Percentiles rank a stretch among this genome's conserved stretches.
Evolutionary conservation across 2,797 vertebrate species (phyloP).

Genomic region (Malurus splendens): DNA sequence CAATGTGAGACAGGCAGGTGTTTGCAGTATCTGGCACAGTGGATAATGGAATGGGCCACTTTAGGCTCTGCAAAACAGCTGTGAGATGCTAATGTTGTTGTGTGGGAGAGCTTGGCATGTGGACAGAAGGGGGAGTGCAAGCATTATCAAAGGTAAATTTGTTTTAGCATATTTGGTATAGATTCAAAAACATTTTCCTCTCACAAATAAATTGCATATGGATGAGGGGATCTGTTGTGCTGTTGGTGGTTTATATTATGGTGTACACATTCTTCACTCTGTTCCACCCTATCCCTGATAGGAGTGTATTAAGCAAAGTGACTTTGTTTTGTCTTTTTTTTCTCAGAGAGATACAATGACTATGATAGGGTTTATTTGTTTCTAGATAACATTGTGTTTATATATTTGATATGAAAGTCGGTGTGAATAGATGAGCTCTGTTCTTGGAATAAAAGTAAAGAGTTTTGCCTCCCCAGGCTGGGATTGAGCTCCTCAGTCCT

Average conservation of each 20-base stretch:
- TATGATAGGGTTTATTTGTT: not conserved
- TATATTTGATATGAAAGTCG: not conserved
- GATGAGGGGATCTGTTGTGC: not conserved
- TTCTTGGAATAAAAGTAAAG: not conserved
- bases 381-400: not conserved
- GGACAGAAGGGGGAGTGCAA: not conserved
- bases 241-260: not conserved
- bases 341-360: not conserved
- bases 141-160: not conserved
- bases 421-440: not conserved
- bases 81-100: not conserved
- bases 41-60: not conserved
- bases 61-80: not conserved
- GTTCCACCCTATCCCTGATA: not conserved
- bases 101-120: not conserved
- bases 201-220: not conserved
- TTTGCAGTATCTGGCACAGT: not conserved
- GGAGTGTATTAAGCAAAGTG: not conserved
- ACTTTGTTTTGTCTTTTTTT: not conserved
- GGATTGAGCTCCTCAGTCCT: not conserved
- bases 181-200: not conserved
- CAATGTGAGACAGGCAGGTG: not conserved
- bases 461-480: not conserved
- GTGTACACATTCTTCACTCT: not conserved
- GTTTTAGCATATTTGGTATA: not conserved